Evolutionary conservation across 2,797 vertebrate species (phyloP), one percentile per base, ranked within the genome.

Genomic region (Alcedo quadribrachys): DNA sequence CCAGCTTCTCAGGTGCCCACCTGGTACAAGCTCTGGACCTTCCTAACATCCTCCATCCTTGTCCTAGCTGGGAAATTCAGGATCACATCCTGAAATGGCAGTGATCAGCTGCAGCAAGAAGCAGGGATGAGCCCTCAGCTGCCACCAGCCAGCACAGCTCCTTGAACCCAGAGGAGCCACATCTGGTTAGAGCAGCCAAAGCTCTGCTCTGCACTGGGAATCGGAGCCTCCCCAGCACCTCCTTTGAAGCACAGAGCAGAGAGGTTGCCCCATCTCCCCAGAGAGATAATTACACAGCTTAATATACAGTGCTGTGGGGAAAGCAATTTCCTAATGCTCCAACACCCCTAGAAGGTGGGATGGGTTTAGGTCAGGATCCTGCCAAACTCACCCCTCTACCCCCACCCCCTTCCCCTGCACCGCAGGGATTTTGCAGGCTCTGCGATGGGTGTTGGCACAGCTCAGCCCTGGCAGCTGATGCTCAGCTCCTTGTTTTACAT

Each of bases 141-240:
- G 51, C 74, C 1, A 1, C 5, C 51, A 89, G 43, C 68, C 60
- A 22, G 37, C 48, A 12, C 2, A 16, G 70, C 66, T 42, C 46
- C 37, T 53, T 0, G 10, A n/a, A 79, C 83, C 80, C 12, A 25
- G 6, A 32, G 66, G 74, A 78, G 53, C n/a, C 4, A 11, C 0
- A 15, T 7, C 48, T 28, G 63, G 43, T 19, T 37, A 7, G 20
- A 46, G 67, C 54, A 9, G 46, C 62, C 2, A 6, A 65, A 32
- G 62, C 28, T 60, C 75, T 4, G 71, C 61, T 42, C 55, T 4
- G 0, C 1, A 8, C 2, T 17, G 62, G 81, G 86, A 73, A 83
- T 14, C 0, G 1, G 42, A 73, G 45, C 40, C 40, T 69, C 68
- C 58, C 0, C 1, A 3, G 24, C 50, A 8, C 18, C 53, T 68